phyloP scores from a whole-genome alignment of 2,797 vertebrate species.

The Pogoniulus pusillus region DNA sequence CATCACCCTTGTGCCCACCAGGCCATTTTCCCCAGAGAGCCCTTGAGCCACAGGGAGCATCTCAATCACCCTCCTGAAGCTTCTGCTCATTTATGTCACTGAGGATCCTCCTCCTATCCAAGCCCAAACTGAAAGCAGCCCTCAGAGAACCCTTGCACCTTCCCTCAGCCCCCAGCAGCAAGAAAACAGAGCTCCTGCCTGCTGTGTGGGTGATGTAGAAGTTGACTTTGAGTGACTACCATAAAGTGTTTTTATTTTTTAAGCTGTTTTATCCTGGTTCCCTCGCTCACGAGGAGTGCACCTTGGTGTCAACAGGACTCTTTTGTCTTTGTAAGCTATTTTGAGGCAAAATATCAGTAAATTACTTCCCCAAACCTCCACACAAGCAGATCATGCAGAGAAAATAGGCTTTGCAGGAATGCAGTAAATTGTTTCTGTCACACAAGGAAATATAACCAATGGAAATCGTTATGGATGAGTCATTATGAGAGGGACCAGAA shows the following conservation, averaged over 20 bases:
- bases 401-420: slow-evolving; percentile 81
- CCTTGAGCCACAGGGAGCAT: not conserved
- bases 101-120: not conserved
- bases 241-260: slow-evolving; percentile 70
- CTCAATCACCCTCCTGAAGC: not conserved
- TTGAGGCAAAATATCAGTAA: slow-evolving; percentile 79
- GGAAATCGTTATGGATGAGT: slow-evolving; percentile 79
- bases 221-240: slow-evolving; percentile 62
- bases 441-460: slow-evolving; percentile 80
- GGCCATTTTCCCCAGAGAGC: too few species aligned
- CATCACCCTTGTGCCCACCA: too few species aligned
- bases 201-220: slow-evolving; percentile 21
- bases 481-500: slow-evolving; percentile 75
- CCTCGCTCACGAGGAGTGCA: slow-evolving; percentile 57
- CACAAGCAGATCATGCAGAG: slow-evolving; percentile 80
- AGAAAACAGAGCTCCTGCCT: not conserved
- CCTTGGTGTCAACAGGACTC: slow-evolving; percentile 75
- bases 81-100: not conserved
- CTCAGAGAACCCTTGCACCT: not conserved
- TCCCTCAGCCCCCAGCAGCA: not conserved
- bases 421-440: slow-evolving; percentile 83
- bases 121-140: fast-evolving
- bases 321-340: slow-evolving; percentile 82
- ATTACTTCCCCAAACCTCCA: slow-evolving; percentile 80
- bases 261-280: slow-evolving; percentile 69